These are phyloP conservation scores for Cheilosia pagana DNA, from an alignment of 2,888 invertebrate species.

Conservation along the genomic window DNA sequence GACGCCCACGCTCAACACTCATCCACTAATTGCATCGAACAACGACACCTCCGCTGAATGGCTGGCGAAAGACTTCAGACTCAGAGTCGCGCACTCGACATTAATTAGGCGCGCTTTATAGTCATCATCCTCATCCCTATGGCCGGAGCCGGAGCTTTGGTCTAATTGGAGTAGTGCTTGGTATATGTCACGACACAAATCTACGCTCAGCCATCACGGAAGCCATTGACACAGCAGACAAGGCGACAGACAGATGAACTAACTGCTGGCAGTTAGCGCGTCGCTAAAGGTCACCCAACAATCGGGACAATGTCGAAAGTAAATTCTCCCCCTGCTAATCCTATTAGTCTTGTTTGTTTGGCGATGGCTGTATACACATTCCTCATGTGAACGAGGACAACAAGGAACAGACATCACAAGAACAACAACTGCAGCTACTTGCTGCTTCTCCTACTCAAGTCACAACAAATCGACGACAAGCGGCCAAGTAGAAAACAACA, in stretches of 20 bases:
- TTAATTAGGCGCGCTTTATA: slow-evolving; percentile 70
- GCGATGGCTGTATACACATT: slow-evolving; percentile 46
- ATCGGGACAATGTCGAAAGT: slow-evolving; percentile 66
- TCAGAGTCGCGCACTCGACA: slow-evolving; percentile 29
- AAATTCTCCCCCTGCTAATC: slow-evolving; percentile 62
- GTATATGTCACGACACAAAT: slow-evolving; percentile 53
- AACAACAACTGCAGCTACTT: slow-evolving; percentile 49
- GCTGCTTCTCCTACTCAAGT: slow-evolving; percentile 72
- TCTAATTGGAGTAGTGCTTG: slow-evolving; percentile 66
- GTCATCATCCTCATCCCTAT: slow-evolving; percentile 54
- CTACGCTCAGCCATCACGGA: slow-evolving; percentile 66
- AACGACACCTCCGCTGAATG: slow-evolving; percentile 54
- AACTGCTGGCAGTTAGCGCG: slow-evolving; percentile 69
- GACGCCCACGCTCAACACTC: slow-evolving; percentile 72
- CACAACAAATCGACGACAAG: slow-evolving; percentile 75
- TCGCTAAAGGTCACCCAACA: slow-evolving; percentile 71
- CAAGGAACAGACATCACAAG: slow-evolving; percentile 54
- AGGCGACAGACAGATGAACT: slow-evolving; percentile 44
- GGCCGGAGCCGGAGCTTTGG: slow-evolving; percentile 55
- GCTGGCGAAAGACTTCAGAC: slow-evolving; percentile 30
- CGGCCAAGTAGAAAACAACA: slow-evolving; percentile 47
- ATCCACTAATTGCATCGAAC: slow-evolving; percentile 71
- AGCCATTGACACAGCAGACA: slow-evolving; percentile 66
- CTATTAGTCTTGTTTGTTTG: slow-evolving; percentile 65
- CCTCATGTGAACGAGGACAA: slow-evolving; percentile 74